These are phyloP conservation scores for Chrysomela aeneicollis DNA, from an alignment of 2,888 invertebrate species.

Conservation along the genomic window DNA sequence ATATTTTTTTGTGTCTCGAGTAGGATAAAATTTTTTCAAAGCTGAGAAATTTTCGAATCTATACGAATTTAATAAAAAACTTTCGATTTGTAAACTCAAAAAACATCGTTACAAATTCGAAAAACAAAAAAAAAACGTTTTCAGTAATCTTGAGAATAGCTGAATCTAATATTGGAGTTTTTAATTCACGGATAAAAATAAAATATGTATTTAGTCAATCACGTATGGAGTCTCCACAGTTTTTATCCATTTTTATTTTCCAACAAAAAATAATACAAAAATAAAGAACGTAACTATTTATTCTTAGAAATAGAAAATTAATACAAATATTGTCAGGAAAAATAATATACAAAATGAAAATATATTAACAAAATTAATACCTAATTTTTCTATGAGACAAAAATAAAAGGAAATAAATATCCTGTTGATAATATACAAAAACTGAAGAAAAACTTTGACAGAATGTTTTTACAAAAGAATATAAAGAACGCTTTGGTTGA, in stretches of 20 bases:
- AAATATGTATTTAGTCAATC: no score
- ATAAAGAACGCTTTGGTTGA: slow-evolving; percentile 59
- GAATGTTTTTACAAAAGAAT: slow-evolving; percentile 42
- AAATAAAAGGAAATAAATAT: slow-evolving; percentile 35
- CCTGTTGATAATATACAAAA: slow-evolving; percentile 31
- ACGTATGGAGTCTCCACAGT: background rate
- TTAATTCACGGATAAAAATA: no score
- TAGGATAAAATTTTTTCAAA: no score
- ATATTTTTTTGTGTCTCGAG: no score
- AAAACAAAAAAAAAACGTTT: no score
- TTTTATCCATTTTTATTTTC: slow-evolving; percentile 21
- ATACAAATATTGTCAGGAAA: slow-evolving; percentile 40
- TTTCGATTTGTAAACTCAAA: no score
- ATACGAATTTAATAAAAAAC: no score
- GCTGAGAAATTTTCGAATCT: no score
- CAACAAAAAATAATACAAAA: slow-evolving; percentile 39
- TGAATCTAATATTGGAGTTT: no score
- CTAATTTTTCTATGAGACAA: slow-evolving; percentile 32
- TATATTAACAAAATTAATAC: slow-evolving; percentile 40
- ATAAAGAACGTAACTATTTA: slow-evolving; percentile 46
- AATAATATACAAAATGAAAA: slow-evolving; percentile 38
- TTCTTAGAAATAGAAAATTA: slow-evolving; percentile 43
- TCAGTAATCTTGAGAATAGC: no score
- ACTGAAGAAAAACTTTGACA: slow-evolving; percentile 38
- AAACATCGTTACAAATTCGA: no score